phyloP scores from a whole-genome alignment of 2,113 vertebrate species.

The Nothoprocta pentlandii region DNA sequence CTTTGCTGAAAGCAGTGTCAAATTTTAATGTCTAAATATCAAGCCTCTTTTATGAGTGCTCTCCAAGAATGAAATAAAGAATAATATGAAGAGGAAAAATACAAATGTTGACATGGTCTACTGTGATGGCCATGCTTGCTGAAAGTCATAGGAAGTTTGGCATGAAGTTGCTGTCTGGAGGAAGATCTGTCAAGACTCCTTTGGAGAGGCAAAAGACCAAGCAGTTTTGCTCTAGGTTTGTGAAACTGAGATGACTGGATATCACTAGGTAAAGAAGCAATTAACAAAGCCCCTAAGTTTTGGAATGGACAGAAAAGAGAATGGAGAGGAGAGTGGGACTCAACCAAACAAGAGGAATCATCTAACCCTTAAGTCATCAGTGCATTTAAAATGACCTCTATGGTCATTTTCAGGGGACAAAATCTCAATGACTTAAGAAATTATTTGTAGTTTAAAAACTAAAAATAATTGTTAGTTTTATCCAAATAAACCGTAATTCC shows the following conservation, averaged over 20 bases:
- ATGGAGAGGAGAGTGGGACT: not conserved
- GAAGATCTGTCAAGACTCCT: slow-evolving; percentile 44
- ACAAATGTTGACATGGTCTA: not conserved
- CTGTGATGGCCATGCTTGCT: not conserved
- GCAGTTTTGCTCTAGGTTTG: slow-evolving; percentile 51
- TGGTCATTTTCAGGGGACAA: not conserved
- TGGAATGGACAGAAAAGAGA: not conserved
- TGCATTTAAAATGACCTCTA: not conserved
- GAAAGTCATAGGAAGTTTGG: not conserved
- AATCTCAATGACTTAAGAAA: not conserved
- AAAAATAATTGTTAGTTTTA: not conserved
- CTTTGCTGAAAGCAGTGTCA: not conserved
- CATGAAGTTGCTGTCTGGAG: not conserved
- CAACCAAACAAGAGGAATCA: not conserved
- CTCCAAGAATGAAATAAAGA: not conserved
- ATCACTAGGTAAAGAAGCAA: slow-evolving; percentile 40
- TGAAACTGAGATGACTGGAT: slow-evolving; percentile 53
- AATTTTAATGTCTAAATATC: not conserved
- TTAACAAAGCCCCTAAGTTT: not conserved
- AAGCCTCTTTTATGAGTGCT: not conserved
- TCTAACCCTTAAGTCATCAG: not conserved
- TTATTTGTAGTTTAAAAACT: not conserved
- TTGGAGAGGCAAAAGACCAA: slow-evolving; percentile 52
- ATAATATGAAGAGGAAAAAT: not conserved
- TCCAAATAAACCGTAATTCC: not conserved